phyloP scores from a whole-genome alignment of 2,797 vertebrate genomes.

The Dendrocincla fuliginosa region DNA sequence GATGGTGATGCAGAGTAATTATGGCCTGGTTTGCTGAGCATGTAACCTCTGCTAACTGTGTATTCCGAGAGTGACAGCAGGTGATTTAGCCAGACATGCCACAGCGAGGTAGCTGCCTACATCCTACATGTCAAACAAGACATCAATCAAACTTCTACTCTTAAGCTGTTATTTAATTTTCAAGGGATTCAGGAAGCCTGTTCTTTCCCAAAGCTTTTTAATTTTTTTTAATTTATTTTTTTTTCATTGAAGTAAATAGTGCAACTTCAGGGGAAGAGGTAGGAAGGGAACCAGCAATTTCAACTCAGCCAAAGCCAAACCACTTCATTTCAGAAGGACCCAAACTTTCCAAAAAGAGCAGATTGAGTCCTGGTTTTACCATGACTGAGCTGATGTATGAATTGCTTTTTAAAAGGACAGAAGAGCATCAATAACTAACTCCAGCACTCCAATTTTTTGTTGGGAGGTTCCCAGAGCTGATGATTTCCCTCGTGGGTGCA shows the following conservation, averaged over 20 bases:
- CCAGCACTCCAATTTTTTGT: not conserved
- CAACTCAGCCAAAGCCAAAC: not conserved
- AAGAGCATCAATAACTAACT: not conserved
- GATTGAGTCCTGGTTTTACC: not conserved
- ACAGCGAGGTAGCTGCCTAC: not conserved
- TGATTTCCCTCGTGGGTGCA: not conserved
- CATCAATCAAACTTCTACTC: not conserved
- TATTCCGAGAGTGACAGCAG: not conserved
- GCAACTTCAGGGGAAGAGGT: not conserved
- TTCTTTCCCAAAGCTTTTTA: not conserved
- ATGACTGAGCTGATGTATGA: not conserved
- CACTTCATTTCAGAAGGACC: not conserved
- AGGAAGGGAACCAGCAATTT: not conserved
- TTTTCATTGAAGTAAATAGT: not conserved
- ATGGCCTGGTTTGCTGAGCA: not conserved
- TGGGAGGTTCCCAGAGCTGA: not conserved
- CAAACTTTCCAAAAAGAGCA: not conserved
- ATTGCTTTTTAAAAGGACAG: not conserved
- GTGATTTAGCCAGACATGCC: not conserved
- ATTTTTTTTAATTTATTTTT: not conserved
- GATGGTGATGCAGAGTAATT: conserved; percentile 39
- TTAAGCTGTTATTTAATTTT: not conserved
- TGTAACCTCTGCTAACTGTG: not conserved
- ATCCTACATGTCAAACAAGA: not conserved
- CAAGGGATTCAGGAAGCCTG: not conserved